A percentile compares a stretch with the other conserved stretches of the same genome.
phyloP scores from a whole-genome alignment of 1,140 invertebrate species.

The Zeugodacus cucurbitae region DNA sequence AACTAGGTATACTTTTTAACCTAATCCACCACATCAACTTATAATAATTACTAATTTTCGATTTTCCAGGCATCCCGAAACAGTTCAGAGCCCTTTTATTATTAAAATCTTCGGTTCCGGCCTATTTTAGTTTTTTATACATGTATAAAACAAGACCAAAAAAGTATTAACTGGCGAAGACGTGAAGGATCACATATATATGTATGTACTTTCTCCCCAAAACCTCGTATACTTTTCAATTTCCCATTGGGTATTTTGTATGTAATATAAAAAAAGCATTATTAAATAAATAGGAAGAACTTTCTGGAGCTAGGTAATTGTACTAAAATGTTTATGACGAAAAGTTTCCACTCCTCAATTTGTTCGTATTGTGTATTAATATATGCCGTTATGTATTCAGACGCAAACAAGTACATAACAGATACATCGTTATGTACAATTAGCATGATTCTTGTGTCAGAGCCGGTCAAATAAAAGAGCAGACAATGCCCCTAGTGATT shows the following conservation, averaged over 20 bases:
- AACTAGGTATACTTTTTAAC: too few species aligned
- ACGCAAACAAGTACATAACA: neutral
- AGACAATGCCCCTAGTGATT: neutral
- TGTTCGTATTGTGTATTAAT: neutral
- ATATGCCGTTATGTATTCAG: neutral
- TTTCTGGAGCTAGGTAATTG: constrained; percentile 10
- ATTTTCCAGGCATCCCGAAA: too few species aligned
- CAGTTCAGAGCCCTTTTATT: too few species aligned
- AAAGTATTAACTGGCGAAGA: too few species aligned
- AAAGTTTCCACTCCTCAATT: constrained; percentile 1
- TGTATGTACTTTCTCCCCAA: too few species aligned
- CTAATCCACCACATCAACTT: too few species aligned
- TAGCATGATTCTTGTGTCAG: neutral
- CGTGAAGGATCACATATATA: too few species aligned
- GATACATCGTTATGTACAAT: neutral
- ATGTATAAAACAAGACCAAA: too few species aligned
- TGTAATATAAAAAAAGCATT: neutral
- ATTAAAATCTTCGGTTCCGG: too few species aligned
- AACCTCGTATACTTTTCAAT: neutral
- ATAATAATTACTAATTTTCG: too few species aligned
- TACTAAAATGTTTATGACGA: neutral
- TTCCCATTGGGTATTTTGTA: neutral
- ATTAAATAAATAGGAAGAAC: constrained; percentile 18
- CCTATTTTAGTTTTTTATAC: too few species aligned
- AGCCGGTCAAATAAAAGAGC: constrained; percentile 2